These are phyloP conservation scores for Lottia gigantea DNA, from an alignment of 2,888 invertebrate species.

Conservation along the genomic window DNA sequence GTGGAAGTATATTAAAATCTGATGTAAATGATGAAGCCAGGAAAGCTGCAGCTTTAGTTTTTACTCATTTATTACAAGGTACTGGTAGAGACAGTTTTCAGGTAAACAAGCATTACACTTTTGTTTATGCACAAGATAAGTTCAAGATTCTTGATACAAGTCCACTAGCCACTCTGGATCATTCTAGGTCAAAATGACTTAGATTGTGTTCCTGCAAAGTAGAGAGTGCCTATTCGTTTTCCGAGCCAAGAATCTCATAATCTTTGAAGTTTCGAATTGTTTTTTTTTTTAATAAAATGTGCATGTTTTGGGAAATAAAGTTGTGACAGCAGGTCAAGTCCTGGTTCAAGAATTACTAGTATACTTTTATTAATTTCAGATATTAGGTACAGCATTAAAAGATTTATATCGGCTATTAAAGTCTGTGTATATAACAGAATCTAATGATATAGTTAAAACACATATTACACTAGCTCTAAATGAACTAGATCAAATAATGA, in stretches of 20 bases:
- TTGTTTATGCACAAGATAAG: too few relatives aligned
- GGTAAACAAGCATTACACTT: slow-evolving; percentile 48
- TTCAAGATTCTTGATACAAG: too few relatives aligned
- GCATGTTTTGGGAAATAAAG: too few relatives aligned
- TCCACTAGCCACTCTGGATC: too few relatives aligned
- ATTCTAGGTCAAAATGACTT: too few relatives aligned
- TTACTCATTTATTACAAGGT: slow-evolving; percentile 80
- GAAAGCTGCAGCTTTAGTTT: slow-evolving; percentile 83
- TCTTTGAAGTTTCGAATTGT: too few relatives aligned
- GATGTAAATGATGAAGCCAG: slow-evolving; percentile 81
- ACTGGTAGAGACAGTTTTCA: slow-evolving; percentile 77
- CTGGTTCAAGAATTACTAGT: too few relatives aligned
- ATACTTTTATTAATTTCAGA: slow-evolving; percentile 52
- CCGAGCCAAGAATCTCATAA: too few relatives aligned
- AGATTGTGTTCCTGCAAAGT: too few relatives aligned
- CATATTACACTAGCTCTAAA: slow-evolving; percentile 84
- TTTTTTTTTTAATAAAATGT: too few relatives aligned
- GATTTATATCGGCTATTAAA: slow-evolving; percentile 80
- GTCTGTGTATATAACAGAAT: slow-evolving; percentile 74
- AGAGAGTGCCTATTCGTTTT: too few relatives aligned
- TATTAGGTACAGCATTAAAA: slow-evolving; percentile 77
- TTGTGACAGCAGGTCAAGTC: too few relatives aligned
- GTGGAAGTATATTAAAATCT: slow-evolving; percentile 77
- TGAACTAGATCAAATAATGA: slow-evolving; percentile 79
- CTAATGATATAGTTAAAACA: slow-evolving; percentile 78